Evolutionary conservation across 2,888 invertebrate genomes (phyloP), one percentile per base, ranked within the genome.

Genomic region (Meiosimyza decipiens): DNA sequence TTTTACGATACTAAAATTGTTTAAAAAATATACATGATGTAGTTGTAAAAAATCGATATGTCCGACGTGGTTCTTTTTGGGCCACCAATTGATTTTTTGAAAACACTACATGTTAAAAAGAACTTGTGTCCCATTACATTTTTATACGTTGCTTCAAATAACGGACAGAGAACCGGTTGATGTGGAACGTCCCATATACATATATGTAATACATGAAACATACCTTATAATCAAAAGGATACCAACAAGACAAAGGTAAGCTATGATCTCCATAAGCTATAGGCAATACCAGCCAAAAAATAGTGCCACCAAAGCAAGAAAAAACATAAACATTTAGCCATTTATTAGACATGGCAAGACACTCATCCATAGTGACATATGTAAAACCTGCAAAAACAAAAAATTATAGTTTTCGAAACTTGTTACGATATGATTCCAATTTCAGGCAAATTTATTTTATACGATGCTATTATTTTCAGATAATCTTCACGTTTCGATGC

Each of bases 141-240:
- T 22, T 22, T 22, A 3, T 22, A 22, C 22, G 28, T 28, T 28
- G 2, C 28, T 28, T 28, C 28, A 28, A 28, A 28, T 28, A 3
- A 4, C 4, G 28, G 4, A 28, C 28, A 4, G 28, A 28, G 28
- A 28, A 3, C 22, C 22, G 28, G 28, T 28, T 28, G 28, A 28
- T 28, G 2, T 28, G 28, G 28, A 28, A 28, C 28, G 0, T 28
- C 28, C 28, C 28, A 28, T 28, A 22, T 22, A 22, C 22, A 22
- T 3, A 28, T 28, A 28, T 28, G 3, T 28, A 28, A 28, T 4
- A 28, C 28, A 28, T 28, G 28, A 28, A 2, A n/a, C 71, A 68
- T 73, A 82, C 84, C 47, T 79, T 81, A 70, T 80, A 82, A 74
- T 86, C 81, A 28, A 85, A 80, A 7, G 85, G 86, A 81, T 86